These are phyloP conservation scores for Dinocampus coccinellae DNA, from an alignment of 2,888 invertebrate species.

Conservation along the genomic window DNA sequence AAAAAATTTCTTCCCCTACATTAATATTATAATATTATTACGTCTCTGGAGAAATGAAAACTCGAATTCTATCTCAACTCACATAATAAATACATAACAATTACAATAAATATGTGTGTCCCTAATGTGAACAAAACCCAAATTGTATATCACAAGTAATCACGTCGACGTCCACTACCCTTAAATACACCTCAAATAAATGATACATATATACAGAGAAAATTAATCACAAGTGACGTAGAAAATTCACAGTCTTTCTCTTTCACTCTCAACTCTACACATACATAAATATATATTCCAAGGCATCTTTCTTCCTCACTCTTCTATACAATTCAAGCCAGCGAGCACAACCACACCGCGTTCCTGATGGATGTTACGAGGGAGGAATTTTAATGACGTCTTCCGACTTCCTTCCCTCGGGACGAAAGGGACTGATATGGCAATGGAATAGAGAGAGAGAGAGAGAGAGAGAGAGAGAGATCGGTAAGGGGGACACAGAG, in stretches of 20 bases:
- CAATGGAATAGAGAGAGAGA: too few species aligned
- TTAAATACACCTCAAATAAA: slow-evolving; percentile 36
- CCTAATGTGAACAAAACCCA: slow-evolving; percentile 36
- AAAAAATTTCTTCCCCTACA: too few species aligned
- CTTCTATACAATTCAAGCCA: not conserved
- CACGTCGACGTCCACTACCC: slow-evolving; percentile 5
- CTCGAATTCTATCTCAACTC: slow-evolving; percentile 8
- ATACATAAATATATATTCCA: not conserved
- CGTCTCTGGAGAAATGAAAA: not conserved
- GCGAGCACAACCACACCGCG: slow-evolving; percentile 28
- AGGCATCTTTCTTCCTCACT: not conserved
- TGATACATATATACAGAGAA: slow-evolving; percentile 30
- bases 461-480: too few species aligned
- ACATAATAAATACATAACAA: slow-evolving; percentile 56
- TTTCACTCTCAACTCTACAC: not conserved
- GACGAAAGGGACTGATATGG: too few species aligned
- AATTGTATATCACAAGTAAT: not conserved
- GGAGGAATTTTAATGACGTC: slow-evolving; percentile 57
- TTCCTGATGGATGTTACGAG: slow-evolving; percentile 55
- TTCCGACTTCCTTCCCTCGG: slow-evolving; percentile 42
- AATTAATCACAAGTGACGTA: slow-evolving; percentile 44
- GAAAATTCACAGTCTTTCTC: slow-evolving; percentile 12
- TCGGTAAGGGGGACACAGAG: too few species aligned
- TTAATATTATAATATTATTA: too few species aligned
- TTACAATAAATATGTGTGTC: too few species aligned